Evolutionary conservation across 2,888 invertebrate genomes (phyloP), one percentile per base, ranked within the genome.

Genomic region (Leptura quadrifasciata): DNA sequence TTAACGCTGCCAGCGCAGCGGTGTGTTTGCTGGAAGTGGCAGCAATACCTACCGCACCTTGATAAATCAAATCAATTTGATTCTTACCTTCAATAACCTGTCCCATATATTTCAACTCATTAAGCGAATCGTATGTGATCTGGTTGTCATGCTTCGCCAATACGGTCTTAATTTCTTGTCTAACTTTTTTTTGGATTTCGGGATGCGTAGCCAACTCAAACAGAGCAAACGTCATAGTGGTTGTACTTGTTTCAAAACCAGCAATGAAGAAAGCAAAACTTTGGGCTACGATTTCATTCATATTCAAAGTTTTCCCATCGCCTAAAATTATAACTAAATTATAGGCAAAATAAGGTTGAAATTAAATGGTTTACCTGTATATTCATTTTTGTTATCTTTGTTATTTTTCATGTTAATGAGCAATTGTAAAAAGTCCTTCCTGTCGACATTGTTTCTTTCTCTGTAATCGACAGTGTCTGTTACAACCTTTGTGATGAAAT

Each of bases 351-450:
- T 31, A 31, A 31, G 8, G n/a, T n/a, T n/a, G n/a, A n/a, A n/a
- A n/a, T n/a, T 27, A 27, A 39, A 6, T 2, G 2, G 1, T 9
- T 54, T 17, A 54, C 54, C 54, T 54, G 10, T 8, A 8, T 8
- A 18, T 54, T 9, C 54, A 54, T 54, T 54, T 54, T 54, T 17
- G 4, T 24, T 4, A 0, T 35, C 57, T n/a, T 70, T 57, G 31
- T 63, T 77, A 3, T 65, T 55, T 17, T 69, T 84, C 52, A 90
- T 67, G 4, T 89, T 87, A 63, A 85, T 85, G 24, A 91, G 83
- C 27, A 89, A 81, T 78, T 90, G 89, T 1, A 91, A 78, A 69
- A 90, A 90, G 79, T 91, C 91, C 24, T 88, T 86, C 39, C 88
- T 83, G 18, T 82, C 82, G 15, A 89, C 81, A 24, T 87, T 87